Conservation (phyloP, 2,888 invertebrate genomes). For the Thereva unica region DNA sequence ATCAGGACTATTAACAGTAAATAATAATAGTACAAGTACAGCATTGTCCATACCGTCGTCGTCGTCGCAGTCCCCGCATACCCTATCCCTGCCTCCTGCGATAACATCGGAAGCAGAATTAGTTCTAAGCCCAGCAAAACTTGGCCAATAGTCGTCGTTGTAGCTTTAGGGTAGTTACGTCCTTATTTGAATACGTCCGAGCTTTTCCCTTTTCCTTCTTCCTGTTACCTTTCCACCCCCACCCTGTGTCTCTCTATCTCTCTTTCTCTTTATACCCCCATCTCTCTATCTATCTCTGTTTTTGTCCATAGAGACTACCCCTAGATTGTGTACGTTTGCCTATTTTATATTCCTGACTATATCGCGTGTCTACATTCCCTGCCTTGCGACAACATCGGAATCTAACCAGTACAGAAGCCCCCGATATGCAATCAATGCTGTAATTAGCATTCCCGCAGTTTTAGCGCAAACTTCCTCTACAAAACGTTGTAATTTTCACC, state of each 20-base stretch:
- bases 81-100: constrained; percentile 37
- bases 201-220: not conserved
- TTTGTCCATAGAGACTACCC: no score
- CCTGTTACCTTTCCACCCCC: not conserved
- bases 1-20: constrained; percentile 47
- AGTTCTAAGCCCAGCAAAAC: constrained; percentile 58
- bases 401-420: not conserved
- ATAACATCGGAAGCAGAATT: constrained; percentile 52
- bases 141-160: constrained; percentile 52
- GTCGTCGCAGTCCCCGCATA: constrained; percentile 25
- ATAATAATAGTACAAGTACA: constrained; percentile 43
- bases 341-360: no score
- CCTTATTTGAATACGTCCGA: not conserved
- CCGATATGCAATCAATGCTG: constrained; percentile 27
- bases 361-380: no score
- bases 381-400: no score
- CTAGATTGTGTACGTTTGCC: no score
- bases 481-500: constrained; percentile 2
- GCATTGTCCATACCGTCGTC: constrained; percentile 29
- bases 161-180: not conserved
- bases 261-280: no score
- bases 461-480: not conserved
- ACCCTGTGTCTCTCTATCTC: not conserved
- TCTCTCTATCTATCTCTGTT: no score
- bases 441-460: constrained; percentile 32